These are phyloP conservation scores for Ceraclea dissimilis DNA, from an alignment of 2,888 invertebrate genomes.

Conservation along the genomic window DNA sequence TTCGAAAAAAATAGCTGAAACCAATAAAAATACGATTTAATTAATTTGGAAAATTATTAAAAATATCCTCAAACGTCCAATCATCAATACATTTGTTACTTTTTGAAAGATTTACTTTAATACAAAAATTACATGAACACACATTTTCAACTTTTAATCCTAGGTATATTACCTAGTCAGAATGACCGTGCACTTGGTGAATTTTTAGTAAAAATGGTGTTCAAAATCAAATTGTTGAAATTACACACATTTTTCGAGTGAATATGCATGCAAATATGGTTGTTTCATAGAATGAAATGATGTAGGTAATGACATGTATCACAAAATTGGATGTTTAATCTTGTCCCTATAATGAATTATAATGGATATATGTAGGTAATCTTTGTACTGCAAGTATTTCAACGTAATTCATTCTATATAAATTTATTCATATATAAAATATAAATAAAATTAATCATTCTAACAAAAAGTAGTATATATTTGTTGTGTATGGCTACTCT, in stretches of 20 bases:
- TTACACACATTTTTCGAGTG: background rate
- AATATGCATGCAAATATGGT: background rate
- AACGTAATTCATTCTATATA: no score
- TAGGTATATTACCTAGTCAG: background rate
- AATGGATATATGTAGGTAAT: no score
- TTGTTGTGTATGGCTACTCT: no score
- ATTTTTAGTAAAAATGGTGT: background rate
- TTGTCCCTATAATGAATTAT: no score
- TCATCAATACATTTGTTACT: background rate
- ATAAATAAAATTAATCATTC: no score
- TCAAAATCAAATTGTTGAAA: background rate
- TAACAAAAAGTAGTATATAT: no score
- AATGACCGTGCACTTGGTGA: background rate
- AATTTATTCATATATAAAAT: no score
- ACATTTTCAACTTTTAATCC: background rate
- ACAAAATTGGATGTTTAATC: no score
- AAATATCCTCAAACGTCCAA: background rate
- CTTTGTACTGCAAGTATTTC: no score
- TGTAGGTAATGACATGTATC: no score
- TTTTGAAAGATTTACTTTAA: background rate
- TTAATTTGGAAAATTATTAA: background rate
- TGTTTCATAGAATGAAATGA: no score
- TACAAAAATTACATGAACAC: background rate
- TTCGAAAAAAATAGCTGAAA: conserved; percentile 1
- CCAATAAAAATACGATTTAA: background rate